Percentiles rank a stretch among this genome's conserved stretches.
Conservation (phyloP, 2,888 invertebrate genomes). For the Papilio protenor region DNA sequence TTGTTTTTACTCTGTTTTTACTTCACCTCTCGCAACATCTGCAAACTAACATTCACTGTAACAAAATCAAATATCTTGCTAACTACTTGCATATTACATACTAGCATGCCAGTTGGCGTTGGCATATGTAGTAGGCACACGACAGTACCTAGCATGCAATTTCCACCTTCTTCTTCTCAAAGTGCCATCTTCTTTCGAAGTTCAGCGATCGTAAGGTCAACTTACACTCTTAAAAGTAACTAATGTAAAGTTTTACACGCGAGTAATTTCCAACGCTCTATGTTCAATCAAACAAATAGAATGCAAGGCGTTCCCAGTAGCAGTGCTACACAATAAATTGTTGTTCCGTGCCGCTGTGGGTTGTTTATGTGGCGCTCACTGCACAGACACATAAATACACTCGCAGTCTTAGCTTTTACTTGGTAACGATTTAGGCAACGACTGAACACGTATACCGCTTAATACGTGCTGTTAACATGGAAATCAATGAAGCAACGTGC, state of each 20-base stretch:
- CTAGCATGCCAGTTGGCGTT: too few species aligned
- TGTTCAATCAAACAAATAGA: conserved; percentile 28
- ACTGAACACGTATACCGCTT: conserved; percentile 30
- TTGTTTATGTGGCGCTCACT: conserved; percentile 65
- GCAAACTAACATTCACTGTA: too few species aligned
- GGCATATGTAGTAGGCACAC: too few species aligned
- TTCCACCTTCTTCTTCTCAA: too few species aligned
- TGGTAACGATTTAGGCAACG: conserved; percentile 22
- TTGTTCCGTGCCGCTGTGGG: conserved; percentile 63
- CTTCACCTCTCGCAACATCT: too few species aligned
- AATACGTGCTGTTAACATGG: conserved; percentile 22
- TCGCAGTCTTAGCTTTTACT: conserved; percentile 48
- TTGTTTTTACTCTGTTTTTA: too few species aligned
- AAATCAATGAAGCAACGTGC: neutral
- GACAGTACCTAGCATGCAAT: too few species aligned
- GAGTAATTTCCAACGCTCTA: neutral
- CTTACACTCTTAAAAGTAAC: neutral
- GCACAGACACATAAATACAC: conserved; percentile 74
- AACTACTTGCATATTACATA: too few species aligned
- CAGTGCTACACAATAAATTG: conserved; percentile 59
- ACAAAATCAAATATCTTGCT: too few species aligned
- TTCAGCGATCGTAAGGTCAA: too few species aligned
- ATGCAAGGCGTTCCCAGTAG: conserved; percentile 21
- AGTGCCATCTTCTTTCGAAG: too few species aligned
- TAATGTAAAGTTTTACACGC: neutral